These are phyloP conservation scores for Callipepla californica DNA, from an alignment of 2,113 vertebrate genomes.

Conservation along the genomic window DNA sequence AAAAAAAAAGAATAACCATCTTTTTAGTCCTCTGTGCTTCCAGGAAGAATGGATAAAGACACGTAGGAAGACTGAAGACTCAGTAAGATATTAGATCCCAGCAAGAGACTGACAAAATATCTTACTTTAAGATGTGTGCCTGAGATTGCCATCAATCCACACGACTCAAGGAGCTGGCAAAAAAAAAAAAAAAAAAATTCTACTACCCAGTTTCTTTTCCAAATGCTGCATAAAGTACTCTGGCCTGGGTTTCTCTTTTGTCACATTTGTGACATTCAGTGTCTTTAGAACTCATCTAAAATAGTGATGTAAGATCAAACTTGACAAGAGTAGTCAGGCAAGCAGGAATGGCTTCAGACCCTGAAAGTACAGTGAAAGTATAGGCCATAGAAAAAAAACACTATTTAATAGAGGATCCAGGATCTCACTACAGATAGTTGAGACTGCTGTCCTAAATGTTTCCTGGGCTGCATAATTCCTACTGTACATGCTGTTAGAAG, in stretches of 20 bases:
- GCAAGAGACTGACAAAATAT: background rate
- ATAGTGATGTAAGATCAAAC: background rate
- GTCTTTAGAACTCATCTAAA: background rate
- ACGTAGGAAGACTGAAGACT: background rate
- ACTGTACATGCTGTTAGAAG: background rate
- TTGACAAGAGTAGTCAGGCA: background rate
- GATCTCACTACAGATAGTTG: background rate
- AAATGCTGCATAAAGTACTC: background rate
- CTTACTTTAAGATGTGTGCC: background rate
- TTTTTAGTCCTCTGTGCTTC: background rate
- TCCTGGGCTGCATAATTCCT: background rate
- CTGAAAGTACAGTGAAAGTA: background rate
- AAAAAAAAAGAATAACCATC: accelerated
- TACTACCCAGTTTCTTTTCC: background rate
- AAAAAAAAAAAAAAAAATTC: background rate
- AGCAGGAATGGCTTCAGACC: background rate
- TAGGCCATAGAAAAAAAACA: background rate
- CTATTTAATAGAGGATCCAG: background rate
- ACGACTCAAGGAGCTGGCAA: background rate
- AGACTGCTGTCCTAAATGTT: background rate
- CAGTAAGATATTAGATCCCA: background rate
- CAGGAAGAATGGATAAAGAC: background rate
- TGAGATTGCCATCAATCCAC: background rate
- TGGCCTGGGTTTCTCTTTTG: background rate
- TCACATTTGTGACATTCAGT: background rate